Base-by-base conservation (phyloP, 2,113 vertebrate species). In the Climacteris rufus region DNA sequence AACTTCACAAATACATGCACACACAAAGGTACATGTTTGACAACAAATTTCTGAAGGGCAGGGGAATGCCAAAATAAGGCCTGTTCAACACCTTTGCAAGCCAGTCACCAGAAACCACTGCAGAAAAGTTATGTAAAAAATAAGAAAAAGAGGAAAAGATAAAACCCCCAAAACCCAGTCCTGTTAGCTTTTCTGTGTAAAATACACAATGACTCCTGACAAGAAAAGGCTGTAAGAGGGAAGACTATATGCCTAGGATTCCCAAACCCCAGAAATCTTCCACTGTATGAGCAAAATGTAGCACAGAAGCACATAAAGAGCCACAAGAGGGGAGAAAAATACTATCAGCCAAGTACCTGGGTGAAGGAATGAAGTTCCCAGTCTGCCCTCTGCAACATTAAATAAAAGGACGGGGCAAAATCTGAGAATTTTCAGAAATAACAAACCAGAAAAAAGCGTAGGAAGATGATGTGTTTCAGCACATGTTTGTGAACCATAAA, bases 401-500 rank as follows among this genome's bases (percentile, higher is more conserved):
- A 93, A 89, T 20, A 70, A 74, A 66, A 87, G 15, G 16, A 65
- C 15, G 16, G 5, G 21, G 9, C 13, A 68, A 74, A 70, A 40
- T 42, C 25, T 44, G 27, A 10, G 40, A 49, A 37, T 74, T 80
- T 83, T 76, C 63, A 60, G 40, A 54, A 80, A 79, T 37, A 39
- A 37, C 70, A 88, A 47, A 56, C 18, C 30, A 95, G 64, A 68
- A 85, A 47, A 59, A 85, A 59, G 40, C 2, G 0, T 3, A 66
- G 42, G 30, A 83, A 77, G 44, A 47, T 37, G 1, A 64, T 24
- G 35, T 59, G 11, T 52, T 66, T 61, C 49, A 64, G 70, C 30
- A 13, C 11, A 37, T 0, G 0, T n/a, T 49, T 10, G 4, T 54
- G 31, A 92, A 31, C 33, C 42, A 52, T 45, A 71, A 82, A 90